Evolutionary conservation across 2,113 vertebrate genomes (phyloP).

Genomic region (Oryctolagus cuniculus): mOryCun1.1 NC_091439.1:44951001-44951500

Average conservation of each 20-base stretch:
- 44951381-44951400: neutral
- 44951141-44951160: neutral
- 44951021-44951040: neutral
- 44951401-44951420: neutral
- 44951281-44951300: accelerated
- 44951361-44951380: neutral
- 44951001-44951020: neutral
- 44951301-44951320: neutral
- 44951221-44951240: neutral
- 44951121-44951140: neutral
- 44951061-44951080: accelerated
- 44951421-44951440: neutral
- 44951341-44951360: neutral
- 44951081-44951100: neutral
- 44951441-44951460: neutral
- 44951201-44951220: neutral
- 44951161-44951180: accelerated
- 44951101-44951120: neutral
- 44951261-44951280: too few relatives aligned
- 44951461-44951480: neutral
- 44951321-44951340: neutral
- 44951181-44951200: accelerated
- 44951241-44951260: neutral
- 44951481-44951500: neutral
- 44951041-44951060: neutral